Evolutionary conservation across 2,888 invertebrate genomes (phyloP), one percentile per base, ranked within the genome.

Genomic region (Cremastinae sp.): DNA sequence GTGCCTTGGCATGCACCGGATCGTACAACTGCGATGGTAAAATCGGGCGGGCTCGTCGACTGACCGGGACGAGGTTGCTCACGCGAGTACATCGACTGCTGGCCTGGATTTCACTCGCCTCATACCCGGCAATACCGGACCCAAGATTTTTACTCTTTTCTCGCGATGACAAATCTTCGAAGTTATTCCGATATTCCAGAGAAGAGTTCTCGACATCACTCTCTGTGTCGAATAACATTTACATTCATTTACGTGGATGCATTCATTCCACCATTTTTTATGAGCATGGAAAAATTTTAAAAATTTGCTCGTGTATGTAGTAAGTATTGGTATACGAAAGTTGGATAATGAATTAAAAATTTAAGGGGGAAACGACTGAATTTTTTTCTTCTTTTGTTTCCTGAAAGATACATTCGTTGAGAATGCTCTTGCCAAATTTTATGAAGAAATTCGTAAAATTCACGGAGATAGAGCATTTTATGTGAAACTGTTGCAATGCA

Each of bases 91-190:
- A 58, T 59, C 69, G 73, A 62, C 47, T 69, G 71, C 47, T 76
- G 76, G 69, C 76, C 76, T 76, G 76, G 73, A 76, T 76, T 76
- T 73, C 76, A 69, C 73, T 69, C 73, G 64, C 1, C 47, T 18
- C 18, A 47, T 45, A 68, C 71, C 65, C 49, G 38, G 56, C 64
- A 56, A 59, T 66, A 54, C 61, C 49, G 49, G 36, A 49, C 47
- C 10, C 18, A 16, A 9, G 14, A 38, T 34, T 34, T 56, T 54
- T 22, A 47, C 16, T 53, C 22, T 38, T 22, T 49, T 8, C 59
- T 28, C 12, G 47, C 61, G 61, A 65, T 69, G 47, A 61, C 62
- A 64, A 62, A 58, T 68, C 51, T 68, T 28, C 38, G 49, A 18
- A 12, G 47, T 43, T 49, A 43, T 51, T 62, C 16, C 51, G 38